Base-by-base conservation (phyloP, 2,797 vertebrate species). In the Cynopterus sphinx region DNA sequence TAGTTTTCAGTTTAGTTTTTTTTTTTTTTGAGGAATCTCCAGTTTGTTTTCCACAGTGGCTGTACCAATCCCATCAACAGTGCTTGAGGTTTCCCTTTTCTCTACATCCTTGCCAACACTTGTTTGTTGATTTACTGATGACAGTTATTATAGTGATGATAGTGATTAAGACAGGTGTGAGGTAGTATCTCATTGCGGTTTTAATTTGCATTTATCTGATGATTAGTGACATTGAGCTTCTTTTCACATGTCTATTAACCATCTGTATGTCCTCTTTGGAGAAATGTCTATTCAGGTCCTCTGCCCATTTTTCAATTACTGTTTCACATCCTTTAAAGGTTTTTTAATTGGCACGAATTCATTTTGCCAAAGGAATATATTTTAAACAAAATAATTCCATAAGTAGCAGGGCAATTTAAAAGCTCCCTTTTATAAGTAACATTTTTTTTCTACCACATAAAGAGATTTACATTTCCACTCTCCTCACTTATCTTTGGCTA, bases 401-500 rank as follows among this genome's bases (percentile, higher is more conserved):
- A 97, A 98, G 98, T 97, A 98, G 92, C 78, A 96, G 68, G 88
- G 88, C 75, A 98, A 97, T 96, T 97, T 17, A 0, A 96, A 97
- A 97, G 68, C 41, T 79, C 97, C 96, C 96, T 94, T 97, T 96
- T 81, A 95, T 84, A 28, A 95, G 94, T 49, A 95, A 92, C 87
- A 39, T 89, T 73, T 93, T 96, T 95, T 96, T 91, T 82, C 95
- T 96, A 94, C 93, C 91, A 95, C 53, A n/a, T 96, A 57, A 83
- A 97, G 96, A 96, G 19, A 41, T 86, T 75, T 96, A 55, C 81
- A 93, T 91, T 79, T 97, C 15, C 5, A 93, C n/a, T 87, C 22
- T 78, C 65, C 17, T 90, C 33, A 77, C 70, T 87, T 78, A 78
- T 79, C 51, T 75, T 41, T 55, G 67, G 73, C 53, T 94, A 57